A percentile compares a stretch with the other conserved stretches of the same genome.
These are phyloP conservation scores for Ectropis grisescens DNA, from an alignment of 1,140 invertebrate genomes.

Conservation along the genomic window DNA sequence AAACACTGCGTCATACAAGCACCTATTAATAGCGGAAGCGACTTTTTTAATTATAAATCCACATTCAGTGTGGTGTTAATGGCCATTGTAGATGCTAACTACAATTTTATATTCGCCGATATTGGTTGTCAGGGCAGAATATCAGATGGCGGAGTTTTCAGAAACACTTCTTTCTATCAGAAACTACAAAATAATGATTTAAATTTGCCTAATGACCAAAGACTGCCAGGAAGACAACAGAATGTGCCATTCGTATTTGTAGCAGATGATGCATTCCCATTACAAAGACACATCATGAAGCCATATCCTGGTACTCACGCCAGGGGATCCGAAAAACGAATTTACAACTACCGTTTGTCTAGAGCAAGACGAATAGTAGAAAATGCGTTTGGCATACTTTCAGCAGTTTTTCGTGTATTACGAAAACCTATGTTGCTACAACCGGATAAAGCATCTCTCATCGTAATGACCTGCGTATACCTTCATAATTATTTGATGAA, in stretches of 20 bases:
- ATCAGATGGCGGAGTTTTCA: conserved; percentile 12
- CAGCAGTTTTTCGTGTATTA: conserved; percentile 42
- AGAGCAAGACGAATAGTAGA: conserved; percentile 6
- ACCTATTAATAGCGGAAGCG: conserved; percentile 14
- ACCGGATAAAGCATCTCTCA: conserved; percentile 23
- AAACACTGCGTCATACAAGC: too few relatives aligned
- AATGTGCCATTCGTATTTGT: conserved; percentile 46
- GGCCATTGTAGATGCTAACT: conserved; percentile 14
- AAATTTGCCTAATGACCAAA: conserved; percentile 21
- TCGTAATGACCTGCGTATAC: conserved; percentile 18
- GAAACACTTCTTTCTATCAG: conserved; percentile 9
- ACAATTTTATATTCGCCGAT: conserved; percentile 18
- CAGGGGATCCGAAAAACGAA: conserved; percentile 6
- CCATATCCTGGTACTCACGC: conserved; percentile 23
- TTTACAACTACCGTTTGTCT: conserved; percentile 8
- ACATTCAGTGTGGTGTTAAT: conserved; percentile 13
- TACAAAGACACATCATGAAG: conserved; percentile 48
- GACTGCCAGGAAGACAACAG: conserved; percentile 19
- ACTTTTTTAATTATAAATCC: conserved; percentile 18
- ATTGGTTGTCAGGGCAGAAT: conserved; percentile 15
- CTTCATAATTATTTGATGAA: conserved; percentile 39
- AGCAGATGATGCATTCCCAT: conserved; percentile 66
- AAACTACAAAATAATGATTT: conserved; percentile 11
- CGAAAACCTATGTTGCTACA: conserved; percentile 23
- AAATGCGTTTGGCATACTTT: conserved; percentile 54